Conservation (phyloP, 2,797 vertebrate species). For the Falco biarmicus region DNA sequence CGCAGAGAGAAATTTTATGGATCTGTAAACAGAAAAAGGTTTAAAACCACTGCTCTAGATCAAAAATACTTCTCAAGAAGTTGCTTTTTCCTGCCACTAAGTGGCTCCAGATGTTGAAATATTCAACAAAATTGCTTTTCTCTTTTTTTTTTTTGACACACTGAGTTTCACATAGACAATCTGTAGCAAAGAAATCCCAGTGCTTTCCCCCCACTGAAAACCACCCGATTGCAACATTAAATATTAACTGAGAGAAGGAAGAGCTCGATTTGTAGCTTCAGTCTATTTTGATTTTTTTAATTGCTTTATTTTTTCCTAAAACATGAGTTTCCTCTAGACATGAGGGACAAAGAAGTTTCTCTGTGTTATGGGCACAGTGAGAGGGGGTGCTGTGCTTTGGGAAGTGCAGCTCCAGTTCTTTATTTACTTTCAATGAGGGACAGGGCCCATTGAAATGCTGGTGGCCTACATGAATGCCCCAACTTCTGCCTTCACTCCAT, state of each 20-base stretch:
- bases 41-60: conserved; percentile 28
- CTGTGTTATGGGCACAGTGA: background rate
- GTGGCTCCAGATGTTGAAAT: conserved; percentile 77
- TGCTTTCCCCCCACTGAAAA: background rate
- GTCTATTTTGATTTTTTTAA: background rate
- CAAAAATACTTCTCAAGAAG: conserved; percentile 63
- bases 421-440: background rate
- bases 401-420: background rate
- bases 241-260: conserved; percentile 55
- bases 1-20: conserved; percentile 2
- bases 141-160: background rate
- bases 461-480: background rate
- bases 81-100: conserved; percentile 69
- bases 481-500: background rate
- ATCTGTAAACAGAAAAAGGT: conserved; percentile 27
- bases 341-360: background rate
- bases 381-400: background rate
- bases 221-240: conserved; percentile 41
- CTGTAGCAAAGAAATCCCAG: conserved; percentile 12
- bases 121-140: conserved; percentile 68
- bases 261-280: background rate
- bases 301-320: background rate
- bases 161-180: conserved; percentile 50
- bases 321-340: background rate
- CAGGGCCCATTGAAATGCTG: background rate